Conservation (phyloP, 2,113 vertebrate species). For the Rhinolophus ferrumequinum region DNA sequence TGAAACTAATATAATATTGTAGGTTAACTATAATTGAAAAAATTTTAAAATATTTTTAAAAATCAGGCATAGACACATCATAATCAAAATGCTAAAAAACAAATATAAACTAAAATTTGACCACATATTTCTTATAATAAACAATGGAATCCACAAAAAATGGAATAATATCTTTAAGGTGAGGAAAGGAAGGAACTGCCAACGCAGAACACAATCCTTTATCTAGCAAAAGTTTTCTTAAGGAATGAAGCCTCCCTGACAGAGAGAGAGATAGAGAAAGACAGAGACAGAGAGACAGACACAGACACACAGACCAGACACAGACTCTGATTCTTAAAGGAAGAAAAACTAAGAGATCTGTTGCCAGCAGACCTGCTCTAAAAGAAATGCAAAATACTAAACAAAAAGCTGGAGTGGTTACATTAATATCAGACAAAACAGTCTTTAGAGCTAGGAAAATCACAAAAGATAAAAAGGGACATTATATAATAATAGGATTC, state of each 20-base stretch:
- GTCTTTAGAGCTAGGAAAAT: not conserved
- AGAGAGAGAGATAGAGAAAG: too few relatives aligned
- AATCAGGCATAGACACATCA: not conserved
- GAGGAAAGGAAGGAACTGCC: not conserved
- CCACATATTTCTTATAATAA: not conserved
- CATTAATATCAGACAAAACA: not conserved
- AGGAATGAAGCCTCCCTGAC: not conserved
- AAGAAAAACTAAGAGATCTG: not conserved
- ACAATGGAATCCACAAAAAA: not conserved
- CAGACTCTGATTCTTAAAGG: not conserved
- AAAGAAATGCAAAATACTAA: not conserved
- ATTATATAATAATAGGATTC: not conserved
- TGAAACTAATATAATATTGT: too few relatives aligned
- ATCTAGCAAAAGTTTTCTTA: not conserved
- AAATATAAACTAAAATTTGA: not conserved
- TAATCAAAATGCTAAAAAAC: not conserved
- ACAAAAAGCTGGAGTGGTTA: not conserved
- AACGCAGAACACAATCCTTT: not conserved
- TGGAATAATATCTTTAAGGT: not conserved
- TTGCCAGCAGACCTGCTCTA: not conserved
- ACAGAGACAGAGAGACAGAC: too few relatives aligned
- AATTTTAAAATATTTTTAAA: too few relatives aligned
- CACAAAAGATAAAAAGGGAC: not conserved
- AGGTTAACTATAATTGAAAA: too few relatives aligned
- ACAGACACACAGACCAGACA: too few relatives aligned